phyloP scores from a whole-genome alignment of 1,140 invertebrate genomes.

The Drosophila nasuta region DNA sequence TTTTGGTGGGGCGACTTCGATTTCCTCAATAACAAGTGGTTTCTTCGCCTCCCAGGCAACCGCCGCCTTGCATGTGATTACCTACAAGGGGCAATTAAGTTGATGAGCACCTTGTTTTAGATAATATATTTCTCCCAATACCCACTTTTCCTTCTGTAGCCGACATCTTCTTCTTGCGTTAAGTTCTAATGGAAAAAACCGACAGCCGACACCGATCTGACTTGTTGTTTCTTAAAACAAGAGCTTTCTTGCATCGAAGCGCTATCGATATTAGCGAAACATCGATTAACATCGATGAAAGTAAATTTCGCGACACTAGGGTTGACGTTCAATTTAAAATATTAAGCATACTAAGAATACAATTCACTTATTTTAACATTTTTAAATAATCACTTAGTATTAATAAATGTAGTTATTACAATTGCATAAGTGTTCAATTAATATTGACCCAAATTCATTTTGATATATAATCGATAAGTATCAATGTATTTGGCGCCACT shows the following conservation, averaged over 20 bases:
- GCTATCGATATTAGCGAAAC: too few relatives aligned
- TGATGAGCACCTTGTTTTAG: conserved; percentile 1
- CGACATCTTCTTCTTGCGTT: conserved; percentile 62
- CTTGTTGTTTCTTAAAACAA: too few relatives aligned
- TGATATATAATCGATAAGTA: conserved; percentile 15
- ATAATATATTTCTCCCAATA: conserved; percentile 26
- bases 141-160: conserved; percentile 76
- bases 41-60: conserved; percentile 96
- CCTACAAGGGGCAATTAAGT: conserved; percentile 65
- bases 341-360: too few relatives aligned
- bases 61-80: conserved; percentile 95
- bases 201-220: neutral
- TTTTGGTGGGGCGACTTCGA: conserved; percentile 98
- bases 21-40: conserved; percentile 94
- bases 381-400: too few relatives aligned
- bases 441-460: neutral
- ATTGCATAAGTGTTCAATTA: too few relatives aligned
- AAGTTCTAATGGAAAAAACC: conserved; percentile 17
- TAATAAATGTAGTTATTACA: too few relatives aligned
- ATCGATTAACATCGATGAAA: too few relatives aligned
- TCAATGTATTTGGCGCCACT: conserved; percentile 9
- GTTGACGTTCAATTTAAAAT: too few relatives aligned
- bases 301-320: too few relatives aligned
- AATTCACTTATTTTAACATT: too few relatives aligned
- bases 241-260: too few relatives aligned